Evolutionary conservation across 2,888 invertebrate genomes (phyloP), one percentile per base, ranked within the genome.

Genomic region (Hydraecia micacea): DNA sequence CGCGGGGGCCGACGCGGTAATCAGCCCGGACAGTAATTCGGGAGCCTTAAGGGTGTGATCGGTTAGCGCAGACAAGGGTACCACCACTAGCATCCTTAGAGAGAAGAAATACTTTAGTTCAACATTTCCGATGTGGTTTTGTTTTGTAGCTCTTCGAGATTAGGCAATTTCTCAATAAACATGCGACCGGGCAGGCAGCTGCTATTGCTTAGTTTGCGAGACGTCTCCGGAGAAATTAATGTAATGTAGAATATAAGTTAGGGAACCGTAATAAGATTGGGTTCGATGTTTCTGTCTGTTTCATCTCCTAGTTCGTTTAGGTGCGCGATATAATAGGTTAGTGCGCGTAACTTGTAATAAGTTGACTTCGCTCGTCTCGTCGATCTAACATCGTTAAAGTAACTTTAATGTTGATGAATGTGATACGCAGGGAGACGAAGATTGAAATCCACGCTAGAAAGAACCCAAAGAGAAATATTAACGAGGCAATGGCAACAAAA

Each of bases 111-210:
- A 96, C 95, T 96, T 96, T 95, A 95, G 95, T 96, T 95, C 95
- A 95, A 95, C 95, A 95, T 96, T 95, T 95, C 95, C 95, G 93
- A 94, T 96, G 96, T 94, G 96, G 96, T 96, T 96, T 96, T 96
- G 96, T 96, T 97, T 95, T 96, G 96, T 97, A 95, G 95, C 95
- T 96, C 96, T 96, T 96, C 92, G 94, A 95, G 96, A 96, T 97
- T 96, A 96, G 94, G 94, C 94, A 95, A 95, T 96, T 94, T 94
- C 96, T 95, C 95, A 93, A 96, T 96, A 96, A 96, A 96, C 95
- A 96, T 93, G 94, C 93, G 94, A 95, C 93, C 93, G 90, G 90
- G 90, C 90, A 93, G 94, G 93, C 95, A 95, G 95, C 93, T 95
- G 95, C 93, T 94, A 93, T 95, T 93, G 93, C 93, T 95, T 94